Evolutionary conservation across 2,888 invertebrate species (phyloP), one percentile per base, ranked within the genome.

Genomic region (Drosophila merina): DNA sequence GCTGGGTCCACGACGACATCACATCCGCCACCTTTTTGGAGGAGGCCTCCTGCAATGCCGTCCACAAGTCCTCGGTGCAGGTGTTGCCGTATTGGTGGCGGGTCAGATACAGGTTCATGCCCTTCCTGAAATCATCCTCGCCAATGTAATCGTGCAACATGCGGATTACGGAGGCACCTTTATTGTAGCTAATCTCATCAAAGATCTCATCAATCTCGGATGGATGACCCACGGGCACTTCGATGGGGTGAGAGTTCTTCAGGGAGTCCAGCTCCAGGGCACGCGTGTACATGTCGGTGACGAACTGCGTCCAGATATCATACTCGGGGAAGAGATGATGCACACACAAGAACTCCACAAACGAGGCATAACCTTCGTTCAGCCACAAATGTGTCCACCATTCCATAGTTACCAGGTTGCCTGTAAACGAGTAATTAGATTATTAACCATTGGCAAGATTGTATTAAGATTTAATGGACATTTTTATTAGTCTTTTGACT

Each of bases 321-420:
- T 96, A 98, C 89, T 99, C 97, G 0, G 98, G 98, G 91, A 98
- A 98, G 57, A 98, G 93, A 90, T 96, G 95, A 89, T 97, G 96
- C 0, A 98, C 97, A 92, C 98, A 98, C 4, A 98, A 93, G 89
- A 97, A 98, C 91, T 99, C 98, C 47, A 98, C 97, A 93, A 98
- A 99, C 0, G 97, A 96, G 0, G 99, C 99, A 92, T 97, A 98
- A 2, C 98, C 98, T 91, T 99, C 98, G 91, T 99, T 99, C 36
- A 99, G 92, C 98, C 98, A 99, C 33, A 97, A 92, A 92, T 98
- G 97, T 1, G 97, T 98, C 98, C 98, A 98, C 98, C 98, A 98
- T 91, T 98, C 97, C 98, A 99, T 98, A 26, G 99, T 99, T 1
- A 98, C 98, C 48, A 99, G 93, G 91, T 99, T 98, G 6, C 89